These are phyloP conservation scores for Brachystomella parvula DNA, from an alignment of 1,140 invertebrate species.

Conservation along the genomic window DNA sequence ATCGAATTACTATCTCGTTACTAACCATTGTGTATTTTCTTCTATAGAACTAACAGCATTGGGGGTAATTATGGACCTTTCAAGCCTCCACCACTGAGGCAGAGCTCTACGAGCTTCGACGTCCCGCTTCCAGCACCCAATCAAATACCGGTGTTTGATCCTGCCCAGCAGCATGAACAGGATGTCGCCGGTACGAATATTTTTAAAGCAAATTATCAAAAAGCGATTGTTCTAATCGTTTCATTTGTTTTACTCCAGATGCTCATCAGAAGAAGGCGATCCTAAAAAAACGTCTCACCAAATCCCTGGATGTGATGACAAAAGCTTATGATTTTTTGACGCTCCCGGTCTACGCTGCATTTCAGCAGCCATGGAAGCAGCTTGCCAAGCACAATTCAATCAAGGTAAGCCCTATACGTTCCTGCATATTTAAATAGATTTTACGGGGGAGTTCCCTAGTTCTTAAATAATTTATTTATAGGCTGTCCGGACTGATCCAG, in stretches of 20 bases:
- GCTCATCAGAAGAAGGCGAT: constrained; percentile 8
- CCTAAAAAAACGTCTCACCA: constrained; percentile 8
- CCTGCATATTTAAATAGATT: neutral
- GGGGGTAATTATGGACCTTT: constrained; percentile 18
- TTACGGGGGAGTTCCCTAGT: neutral
- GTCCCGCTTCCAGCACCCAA: constrained; percentile 8
- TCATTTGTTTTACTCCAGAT: neutral
- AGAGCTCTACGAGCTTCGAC: constrained; percentile 21
- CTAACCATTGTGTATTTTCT: too few relatives aligned
- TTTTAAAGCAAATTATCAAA: neutral
- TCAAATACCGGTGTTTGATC: neutral
- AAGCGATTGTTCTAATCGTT: neutral
- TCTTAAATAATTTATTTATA: neutral
- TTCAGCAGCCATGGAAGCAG: constrained; percentile 80
- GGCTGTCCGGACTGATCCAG: neutral
- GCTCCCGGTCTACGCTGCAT: constrained; percentile 75
- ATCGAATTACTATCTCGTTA: too few relatives aligned
- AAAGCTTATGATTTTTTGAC: constrained; percentile 76
- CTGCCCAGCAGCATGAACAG: neutral
- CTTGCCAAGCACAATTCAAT: constrained; percentile 61
- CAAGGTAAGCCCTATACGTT: constrained; percentile 52
- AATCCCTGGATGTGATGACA: constrained; percentile 53
- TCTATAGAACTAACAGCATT: neutral
- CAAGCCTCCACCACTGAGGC: constrained; percentile 26
- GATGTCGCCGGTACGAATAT: neutral